These are phyloP conservation scores for Lamellibrachia luymesi DNA, from an alignment of 1,140 invertebrate species.

Conservation along the genomic window DNA sequence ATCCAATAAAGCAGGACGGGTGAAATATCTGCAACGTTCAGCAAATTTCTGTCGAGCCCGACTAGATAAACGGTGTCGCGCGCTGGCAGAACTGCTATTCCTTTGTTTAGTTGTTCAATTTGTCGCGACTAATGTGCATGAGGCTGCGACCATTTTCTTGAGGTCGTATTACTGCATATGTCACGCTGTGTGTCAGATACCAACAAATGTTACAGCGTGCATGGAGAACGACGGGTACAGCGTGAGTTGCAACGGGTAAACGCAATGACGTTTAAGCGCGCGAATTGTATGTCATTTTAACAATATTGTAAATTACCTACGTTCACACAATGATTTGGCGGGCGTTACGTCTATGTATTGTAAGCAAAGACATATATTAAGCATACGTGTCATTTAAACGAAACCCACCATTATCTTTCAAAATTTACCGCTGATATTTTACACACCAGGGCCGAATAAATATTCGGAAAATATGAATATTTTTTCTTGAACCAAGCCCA, in stretches of 20 bases:
- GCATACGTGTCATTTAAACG: too few species aligned
- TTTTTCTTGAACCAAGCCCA: too few species aligned
- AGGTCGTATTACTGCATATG: neutral
- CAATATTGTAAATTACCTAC: too few species aligned
- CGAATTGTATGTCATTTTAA: too few species aligned
- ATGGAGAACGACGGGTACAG: neutral
- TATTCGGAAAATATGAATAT: too few species aligned
- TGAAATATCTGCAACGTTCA: neutral
- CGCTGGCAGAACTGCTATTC: neutral
- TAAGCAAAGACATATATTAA: too few species aligned
- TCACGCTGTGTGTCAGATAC: neutral
- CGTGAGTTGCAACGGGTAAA: neutral
- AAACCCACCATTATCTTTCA: too few species aligned
- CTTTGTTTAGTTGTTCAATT: constrained; percentile 5
- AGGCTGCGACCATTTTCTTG: neutral
- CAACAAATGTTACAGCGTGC: neutral
- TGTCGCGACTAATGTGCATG: neutral
- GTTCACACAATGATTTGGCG: too few species aligned
- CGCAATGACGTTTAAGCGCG: too few species aligned
- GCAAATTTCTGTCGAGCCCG: neutral
- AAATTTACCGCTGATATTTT: too few species aligned
- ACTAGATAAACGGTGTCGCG: neutral
- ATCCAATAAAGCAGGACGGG: neutral
- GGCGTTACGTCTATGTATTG: too few species aligned
- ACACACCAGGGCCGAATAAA: too few species aligned